Evolutionary conservation across 2,797 vertebrate species (phyloP), one percentile per base, ranked within the genome.

Genomic region (Poeciliopsis infans): DNA sequence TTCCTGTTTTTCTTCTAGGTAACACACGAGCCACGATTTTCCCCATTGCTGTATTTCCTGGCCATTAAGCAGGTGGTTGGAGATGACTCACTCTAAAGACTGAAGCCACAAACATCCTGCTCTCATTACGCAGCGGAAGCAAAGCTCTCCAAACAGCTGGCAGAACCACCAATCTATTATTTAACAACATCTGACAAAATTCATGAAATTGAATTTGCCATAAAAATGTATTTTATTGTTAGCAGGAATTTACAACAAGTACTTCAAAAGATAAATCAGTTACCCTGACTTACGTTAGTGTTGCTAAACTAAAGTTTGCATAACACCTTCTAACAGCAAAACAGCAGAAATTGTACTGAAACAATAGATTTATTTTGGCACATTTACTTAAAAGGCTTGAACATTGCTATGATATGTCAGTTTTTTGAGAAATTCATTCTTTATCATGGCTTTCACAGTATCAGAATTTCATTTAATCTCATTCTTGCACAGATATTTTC

Each of bases 41-140:
- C 55, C 55, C 39, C 15, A 31, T 85, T 81, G 83, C 76, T 68
- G 68, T 77, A 66, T 83, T 78, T 76, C 51, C 16, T 77, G 64
- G 81, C 85, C 74, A 83, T 79, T 70, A 75, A 85, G 82, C 85
- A 89, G 88, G 86, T 88, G 86, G 83, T 85, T 87, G 45, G 47
- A 77, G 59, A 86, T 86, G 85, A 86, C 66, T 85, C 86, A 84
- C 73, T 55, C 36, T 77, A 80, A 80, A 66, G 36, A 79, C 66
- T 68, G 74, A 88, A 77, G 75, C 51, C 55, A 79, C 79, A 78
- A 74, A 82, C 71, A 81, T 90, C 81, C 86, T 55, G 47, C 47
- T 79, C 83, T 87, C 79, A 76, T 85, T 87, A 87, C 73, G 49
- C 76, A 81, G 73, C 79, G 82, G 78, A 71, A 61, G 78, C 15